Evolutionary conservation across 2,797 vertebrate species (phyloP).

Genomic region (Salmo trutta): DNA sequence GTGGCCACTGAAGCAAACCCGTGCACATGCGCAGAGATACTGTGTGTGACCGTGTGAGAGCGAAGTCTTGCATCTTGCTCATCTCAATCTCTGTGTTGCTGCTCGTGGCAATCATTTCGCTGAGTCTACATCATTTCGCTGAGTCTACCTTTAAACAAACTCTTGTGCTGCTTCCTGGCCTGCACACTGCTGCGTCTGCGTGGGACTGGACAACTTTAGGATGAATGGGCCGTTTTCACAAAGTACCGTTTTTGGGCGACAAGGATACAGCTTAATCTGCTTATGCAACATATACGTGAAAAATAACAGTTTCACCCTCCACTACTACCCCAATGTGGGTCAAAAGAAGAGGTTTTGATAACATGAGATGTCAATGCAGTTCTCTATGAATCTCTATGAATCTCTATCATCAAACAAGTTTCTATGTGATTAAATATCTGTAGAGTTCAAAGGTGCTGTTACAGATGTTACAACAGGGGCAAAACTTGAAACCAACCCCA

Average conservation of each 20-base stretch:
- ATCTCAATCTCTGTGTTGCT: too few species aligned
- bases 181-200: conserved; percentile 19
- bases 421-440: background rate
- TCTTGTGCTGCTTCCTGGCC: conserved; percentile 54
- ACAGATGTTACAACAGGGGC: conserved; percentile 20
- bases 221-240: conserved; percentile 58
- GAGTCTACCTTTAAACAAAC: conserved; percentile 42
- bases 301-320: background rate
- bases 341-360: background rate
- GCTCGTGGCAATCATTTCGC: too few species aligned
- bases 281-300: background rate
- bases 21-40: too few species aligned
- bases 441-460: background rate
- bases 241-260: conserved; percentile 18
- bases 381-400: background rate
- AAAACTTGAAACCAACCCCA: background rate
- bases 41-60: too few species aligned
- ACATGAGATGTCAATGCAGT: background rate
- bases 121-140: too few species aligned
- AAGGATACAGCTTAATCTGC: background rate
- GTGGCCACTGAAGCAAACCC: too few species aligned
- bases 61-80: too few species aligned
- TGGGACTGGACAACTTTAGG: background rate
- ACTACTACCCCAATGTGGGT: background rate
- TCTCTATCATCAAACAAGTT: background rate